Evolutionary conservation across 2,797 vertebrate species (phyloP).

Genomic region (Harpagifer antarcticus): DNA sequence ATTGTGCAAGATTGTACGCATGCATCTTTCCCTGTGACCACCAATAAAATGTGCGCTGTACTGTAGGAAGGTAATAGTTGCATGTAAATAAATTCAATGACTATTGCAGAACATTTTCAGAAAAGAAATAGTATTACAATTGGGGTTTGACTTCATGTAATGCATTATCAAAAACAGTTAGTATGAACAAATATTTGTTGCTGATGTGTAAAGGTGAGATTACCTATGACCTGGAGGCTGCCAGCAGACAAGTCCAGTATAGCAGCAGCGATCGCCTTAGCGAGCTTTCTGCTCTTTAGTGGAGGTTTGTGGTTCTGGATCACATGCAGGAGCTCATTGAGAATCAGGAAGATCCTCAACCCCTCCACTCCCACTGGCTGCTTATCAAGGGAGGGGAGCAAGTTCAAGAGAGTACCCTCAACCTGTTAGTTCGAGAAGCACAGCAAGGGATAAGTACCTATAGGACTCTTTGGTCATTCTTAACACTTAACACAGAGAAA

Average conservation of each 20-base stretch:
- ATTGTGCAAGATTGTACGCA: no score
- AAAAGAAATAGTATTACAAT: no score
- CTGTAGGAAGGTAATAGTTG: no score
- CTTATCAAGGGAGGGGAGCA: slow-evolving; percentile 61
- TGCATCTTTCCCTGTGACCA: no score
- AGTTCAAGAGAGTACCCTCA: slow-evolving; percentile 34
- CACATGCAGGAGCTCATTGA: slow-evolving; percentile 72
- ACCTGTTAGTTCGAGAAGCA: slow-evolving; percentile 63
- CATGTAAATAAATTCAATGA: no score
- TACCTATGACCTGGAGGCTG: slow-evolving; percentile 70
- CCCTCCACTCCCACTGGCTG: slow-evolving; percentile 69
- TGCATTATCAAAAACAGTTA: not conserved
- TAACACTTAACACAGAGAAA: not conserved
- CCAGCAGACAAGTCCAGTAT: slow-evolving; percentile 55
- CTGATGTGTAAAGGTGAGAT: not conserved
- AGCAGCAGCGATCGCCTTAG: slow-evolving; percentile 50
- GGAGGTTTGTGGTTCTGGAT: not conserved
- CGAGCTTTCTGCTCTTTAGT: slow-evolving; percentile 28
- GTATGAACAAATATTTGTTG: no score
- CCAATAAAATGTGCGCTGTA: no score
- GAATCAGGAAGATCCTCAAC: slow-evolving; percentile 78
- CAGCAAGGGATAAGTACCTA: not conserved
- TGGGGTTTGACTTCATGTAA: not conserved
- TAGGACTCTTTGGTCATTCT: not conserved
- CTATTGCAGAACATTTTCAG: no score